A percentile compares a stretch with the other conserved stretches of the same genome.
These are phyloP conservation scores for Synergus laeviventris DNA, from an alignment of 2,888 invertebrate species.

Conservation along the genomic window DNA sequence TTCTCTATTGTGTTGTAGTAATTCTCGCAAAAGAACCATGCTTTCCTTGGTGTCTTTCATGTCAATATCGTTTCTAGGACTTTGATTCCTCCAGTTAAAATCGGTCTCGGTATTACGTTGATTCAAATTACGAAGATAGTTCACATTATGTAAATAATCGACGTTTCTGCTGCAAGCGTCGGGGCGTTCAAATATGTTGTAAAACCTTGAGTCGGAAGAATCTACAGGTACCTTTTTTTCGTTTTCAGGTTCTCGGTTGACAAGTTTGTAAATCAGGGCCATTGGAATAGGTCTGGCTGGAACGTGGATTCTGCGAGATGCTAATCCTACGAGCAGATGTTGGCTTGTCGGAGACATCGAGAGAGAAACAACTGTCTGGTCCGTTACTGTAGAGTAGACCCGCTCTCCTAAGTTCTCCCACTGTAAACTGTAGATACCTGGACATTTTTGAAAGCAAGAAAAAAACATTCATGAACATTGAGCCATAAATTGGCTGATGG, in stretches of 20 bases:
- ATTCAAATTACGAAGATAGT: slow-evolving; percentile 33
- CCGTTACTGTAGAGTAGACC: slow-evolving; percentile 86
- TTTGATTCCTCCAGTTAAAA: slow-evolving; percentile 52
- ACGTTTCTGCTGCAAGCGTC: slow-evolving; percentile 59
- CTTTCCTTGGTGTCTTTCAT: slow-evolving; percentile 64
- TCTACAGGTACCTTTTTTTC: slow-evolving; percentile 49
- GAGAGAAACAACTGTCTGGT: slow-evolving; percentile 89
- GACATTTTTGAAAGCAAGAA: slow-evolving; percentile 33
- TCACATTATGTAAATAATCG: slow-evolving; percentile 14
- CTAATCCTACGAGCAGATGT: slow-evolving; percentile 88
- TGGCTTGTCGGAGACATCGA: slow-evolving; percentile 89
- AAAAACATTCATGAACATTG: not conserved
- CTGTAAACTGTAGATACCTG: slow-evolving; percentile 88
- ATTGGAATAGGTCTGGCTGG: slow-evolving; percentile 66
- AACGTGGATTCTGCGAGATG: slow-evolving; percentile 81
- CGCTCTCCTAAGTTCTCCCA: slow-evolving; percentile 86
- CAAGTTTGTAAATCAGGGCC: slow-evolving; percentile 70
- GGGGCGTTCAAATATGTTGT: slow-evolving; percentile 50
- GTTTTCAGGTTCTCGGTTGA: slow-evolving; percentile 56
- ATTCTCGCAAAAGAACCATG: slow-evolving; percentile 80
- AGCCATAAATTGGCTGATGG: too few relatives aligned
- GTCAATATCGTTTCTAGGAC: slow-evolving; percentile 52
- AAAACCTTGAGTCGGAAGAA: slow-evolving; percentile 51
- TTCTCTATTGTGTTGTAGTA: slow-evolving; percentile 82
- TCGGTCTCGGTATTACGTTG: slow-evolving; percentile 53